These are phyloP conservation scores for Merluccius polli DNA, from an alignment of 2,797 vertebrate species.

Conservation along the genomic window DNA sequence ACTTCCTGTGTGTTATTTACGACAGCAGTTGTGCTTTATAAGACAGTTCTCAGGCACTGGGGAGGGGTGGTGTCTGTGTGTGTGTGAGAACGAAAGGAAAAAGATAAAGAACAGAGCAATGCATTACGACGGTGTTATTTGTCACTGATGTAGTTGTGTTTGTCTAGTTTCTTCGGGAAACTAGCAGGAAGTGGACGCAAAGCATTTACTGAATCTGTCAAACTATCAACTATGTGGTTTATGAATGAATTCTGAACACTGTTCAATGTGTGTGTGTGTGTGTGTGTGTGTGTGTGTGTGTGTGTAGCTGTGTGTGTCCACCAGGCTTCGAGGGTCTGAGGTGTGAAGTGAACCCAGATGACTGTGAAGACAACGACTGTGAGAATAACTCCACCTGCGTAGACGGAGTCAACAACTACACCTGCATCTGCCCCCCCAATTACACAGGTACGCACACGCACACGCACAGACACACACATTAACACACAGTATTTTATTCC, in stretches of 20 bases:
- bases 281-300: conserved; percentile 27
- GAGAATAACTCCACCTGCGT: conserved; percentile 96
- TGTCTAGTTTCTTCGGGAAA: too few species aligned
- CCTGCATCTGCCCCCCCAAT: conserved; percentile 88
- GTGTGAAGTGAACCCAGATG: conserved; percentile 91
- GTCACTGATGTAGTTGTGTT: not conserved
- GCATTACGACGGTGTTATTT: not conserved
- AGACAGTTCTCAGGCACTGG: not conserved
- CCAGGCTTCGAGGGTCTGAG: conserved; percentile 88
- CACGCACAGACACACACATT: conserved; percentile 35
- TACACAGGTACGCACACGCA: conserved; percentile 65
- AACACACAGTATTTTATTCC: not conserved
- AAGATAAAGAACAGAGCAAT: not conserved
- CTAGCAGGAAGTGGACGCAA: too few species aligned
- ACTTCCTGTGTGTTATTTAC: not conserved
- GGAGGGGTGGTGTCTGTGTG: not conserved
- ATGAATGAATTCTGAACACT: too few species aligned
- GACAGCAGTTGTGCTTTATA: conserved; percentile 7
- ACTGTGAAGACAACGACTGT: conserved; percentile 97
- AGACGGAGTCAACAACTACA: conserved; percentile 95
- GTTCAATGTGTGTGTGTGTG: not conserved
- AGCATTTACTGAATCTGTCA: not conserved
- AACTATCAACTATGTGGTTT: not conserved
- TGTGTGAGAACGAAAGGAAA: not conserved
- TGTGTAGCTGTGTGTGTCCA: conserved; percentile 83